Percentiles rank a stretch among this genome's conserved stretches.
These are phyloP conservation scores for Drosophila pachea DNA, from an alignment of 1,140 invertebrate genomes.

Conservation along the genomic window DNA sequence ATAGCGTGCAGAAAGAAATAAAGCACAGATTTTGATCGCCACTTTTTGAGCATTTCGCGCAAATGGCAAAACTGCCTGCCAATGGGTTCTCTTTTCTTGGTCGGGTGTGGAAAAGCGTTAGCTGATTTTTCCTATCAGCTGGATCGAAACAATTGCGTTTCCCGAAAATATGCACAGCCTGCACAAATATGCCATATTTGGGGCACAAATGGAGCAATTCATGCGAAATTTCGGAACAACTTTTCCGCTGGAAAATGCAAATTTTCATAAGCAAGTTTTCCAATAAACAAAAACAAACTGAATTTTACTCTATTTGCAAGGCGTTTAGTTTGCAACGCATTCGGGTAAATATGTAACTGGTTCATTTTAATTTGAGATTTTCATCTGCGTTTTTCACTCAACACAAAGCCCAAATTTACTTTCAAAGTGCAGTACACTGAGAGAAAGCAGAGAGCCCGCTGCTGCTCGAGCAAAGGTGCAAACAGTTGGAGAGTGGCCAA, in stretches of 20 bases:
- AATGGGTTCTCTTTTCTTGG: not conserved
- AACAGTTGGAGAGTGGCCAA: too few relatives aligned
- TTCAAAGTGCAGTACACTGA: conserved; percentile 2
- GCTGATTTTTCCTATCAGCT: conserved; percentile 10
- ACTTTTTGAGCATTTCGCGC: conserved; percentile 26
- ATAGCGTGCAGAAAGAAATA: conserved; percentile 31
- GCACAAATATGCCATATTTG: conserved; percentile 30
- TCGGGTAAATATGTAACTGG: not conserved
- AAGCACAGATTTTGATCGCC: conserved; percentile 66
- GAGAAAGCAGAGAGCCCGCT: not conserved
- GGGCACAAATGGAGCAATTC: conserved; percentile 41
- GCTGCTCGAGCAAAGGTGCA: too few relatives aligned
- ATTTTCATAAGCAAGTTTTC: conserved; percentile 1
- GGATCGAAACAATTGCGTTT: conserved; percentile 19
- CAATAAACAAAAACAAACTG: conserved; percentile 2
- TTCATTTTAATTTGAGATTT: not conserved
- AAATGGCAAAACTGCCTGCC: conserved; percentile 25
- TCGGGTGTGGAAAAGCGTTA: conserved; percentile 17
- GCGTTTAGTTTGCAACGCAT: not conserved
- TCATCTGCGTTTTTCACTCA: not conserved
- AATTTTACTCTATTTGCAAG: not conserved
- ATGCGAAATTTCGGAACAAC: not conserved
- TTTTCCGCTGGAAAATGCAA: not conserved
- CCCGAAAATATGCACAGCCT: conserved; percentile 46
- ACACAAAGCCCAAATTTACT: not conserved